phyloP scores from a whole-genome alignment of 2,113 vertebrate genomes.

The Symphodus melops region DNA sequence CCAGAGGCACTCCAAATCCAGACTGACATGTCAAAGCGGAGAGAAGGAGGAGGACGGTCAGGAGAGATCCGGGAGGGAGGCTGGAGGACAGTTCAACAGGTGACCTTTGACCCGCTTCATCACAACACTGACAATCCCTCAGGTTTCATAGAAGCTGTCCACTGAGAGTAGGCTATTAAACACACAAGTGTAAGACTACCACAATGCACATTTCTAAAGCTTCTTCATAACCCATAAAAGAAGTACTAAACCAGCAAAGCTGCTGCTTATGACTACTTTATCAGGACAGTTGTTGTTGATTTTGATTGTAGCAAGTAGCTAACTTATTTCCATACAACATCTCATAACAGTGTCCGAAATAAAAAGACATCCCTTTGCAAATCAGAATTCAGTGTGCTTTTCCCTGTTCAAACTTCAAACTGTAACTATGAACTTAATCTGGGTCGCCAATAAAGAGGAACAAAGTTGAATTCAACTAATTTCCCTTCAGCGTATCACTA shows the following conservation, averaged over 20 bases:
- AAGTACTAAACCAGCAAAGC: no score
- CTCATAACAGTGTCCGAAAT: not conserved
- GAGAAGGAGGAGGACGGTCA: conserved; percentile 90
- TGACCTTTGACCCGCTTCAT: conserved; percentile 68
- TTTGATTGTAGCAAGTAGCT: no score
- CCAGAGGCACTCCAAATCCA: conserved; percentile 90
- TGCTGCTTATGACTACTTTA: no score
- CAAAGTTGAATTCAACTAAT: not conserved
- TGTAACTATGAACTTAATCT: not conserved
- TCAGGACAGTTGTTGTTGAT: no score
- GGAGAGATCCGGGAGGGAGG: conserved; percentile 84
- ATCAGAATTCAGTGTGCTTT: not conserved
- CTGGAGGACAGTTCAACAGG: conserved; percentile 89
- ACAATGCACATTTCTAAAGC: no score
- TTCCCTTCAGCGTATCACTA: not conserved
- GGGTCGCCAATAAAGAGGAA: not conserved
- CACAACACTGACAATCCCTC: conserved; percentile 20
- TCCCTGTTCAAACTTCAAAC: not conserved
- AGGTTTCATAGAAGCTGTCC: conserved; percentile 24
- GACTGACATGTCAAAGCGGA: conserved; percentile 84
- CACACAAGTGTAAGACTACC: no score
- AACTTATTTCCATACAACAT: not conserved
- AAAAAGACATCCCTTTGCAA: not conserved
- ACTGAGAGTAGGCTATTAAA: not conserved
- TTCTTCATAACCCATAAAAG: no score